Percentiles rank a stretch among this genome's conserved stretches.
phyloP scores from a whole-genome alignment of 2,888 invertebrate genomes.

The Pantelozetes paolii region DNA sequence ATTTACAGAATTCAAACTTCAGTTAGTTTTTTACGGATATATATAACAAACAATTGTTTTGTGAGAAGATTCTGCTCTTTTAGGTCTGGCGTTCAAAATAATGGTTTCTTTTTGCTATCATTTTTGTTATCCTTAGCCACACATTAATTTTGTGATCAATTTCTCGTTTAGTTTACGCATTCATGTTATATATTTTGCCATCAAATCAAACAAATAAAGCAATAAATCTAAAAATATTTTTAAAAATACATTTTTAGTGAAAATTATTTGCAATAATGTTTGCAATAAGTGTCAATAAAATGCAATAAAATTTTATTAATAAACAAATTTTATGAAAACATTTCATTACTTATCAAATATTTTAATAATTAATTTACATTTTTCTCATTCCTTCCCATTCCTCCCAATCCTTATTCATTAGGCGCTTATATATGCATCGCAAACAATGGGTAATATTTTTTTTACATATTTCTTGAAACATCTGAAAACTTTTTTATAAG shows the following conservation, averaged over 20 bases:
- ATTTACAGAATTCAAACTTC: conserved; percentile 10
- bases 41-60: conserved; percentile 10
- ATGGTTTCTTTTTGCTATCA: background rate
- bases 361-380: too few relatives aligned
- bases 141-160: background rate
- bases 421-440: conserved; percentile 41
- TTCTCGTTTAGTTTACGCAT: background rate
- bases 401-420: too few relatives aligned
- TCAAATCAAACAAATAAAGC: background rate
- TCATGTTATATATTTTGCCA: background rate
- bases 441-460: conserved; percentile 34
- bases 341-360: too few relatives aligned
- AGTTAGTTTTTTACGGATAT: background rate
- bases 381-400: too few relatives aligned
- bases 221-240: too few relatives aligned
- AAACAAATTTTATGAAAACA: too few relatives aligned
- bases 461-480: background rate
- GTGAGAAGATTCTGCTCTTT: conserved; percentile 6
- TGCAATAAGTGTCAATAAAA: background rate
- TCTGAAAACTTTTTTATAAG: background rate
- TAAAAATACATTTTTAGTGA: too few relatives aligned
- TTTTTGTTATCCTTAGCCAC: background rate
- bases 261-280: too few relatives aligned
- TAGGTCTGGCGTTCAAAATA: background rate
- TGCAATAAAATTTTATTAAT: too few relatives aligned